phyloP scores from a whole-genome alignment of 2,888 invertebrate genomes.

The Lepidocyrtoides sp. region DNA sequence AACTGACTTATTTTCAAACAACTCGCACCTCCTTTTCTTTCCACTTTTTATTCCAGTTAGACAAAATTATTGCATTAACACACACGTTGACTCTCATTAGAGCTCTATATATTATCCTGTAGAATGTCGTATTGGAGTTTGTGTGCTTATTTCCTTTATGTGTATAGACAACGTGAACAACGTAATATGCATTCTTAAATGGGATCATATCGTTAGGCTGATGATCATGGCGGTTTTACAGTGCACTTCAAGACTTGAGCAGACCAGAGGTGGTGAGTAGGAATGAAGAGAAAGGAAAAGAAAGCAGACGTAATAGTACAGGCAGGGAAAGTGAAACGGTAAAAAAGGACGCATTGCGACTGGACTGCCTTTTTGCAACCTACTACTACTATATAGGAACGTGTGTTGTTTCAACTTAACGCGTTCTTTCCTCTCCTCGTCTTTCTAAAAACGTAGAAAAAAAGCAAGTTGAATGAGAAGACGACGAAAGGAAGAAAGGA shows the following conservation, averaged over 20 bases:
- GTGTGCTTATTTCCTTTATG: too few species aligned
- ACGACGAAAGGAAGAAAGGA: not conserved
- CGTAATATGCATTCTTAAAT: constrained; percentile 38
- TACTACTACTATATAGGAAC: not conserved
- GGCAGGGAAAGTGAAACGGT: constrained; percentile 39
- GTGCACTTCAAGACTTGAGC: not conserved
- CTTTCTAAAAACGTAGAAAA: not conserved
- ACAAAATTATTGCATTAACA: constrained; percentile 27
- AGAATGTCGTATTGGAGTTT: not conserved
- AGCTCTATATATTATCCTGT: not conserved
- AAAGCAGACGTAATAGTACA: not conserved
- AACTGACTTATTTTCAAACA: constrained; percentile 40
- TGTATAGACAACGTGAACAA: not conserved
- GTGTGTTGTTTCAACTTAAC: not conserved
- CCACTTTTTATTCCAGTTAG: constrained; percentile 30
- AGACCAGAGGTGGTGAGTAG: not conserved
- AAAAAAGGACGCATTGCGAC: constrained; percentile 78
- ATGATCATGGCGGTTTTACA: constrained; percentile 20
- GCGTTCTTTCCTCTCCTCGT: not conserved
- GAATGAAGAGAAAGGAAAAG: not conserved
- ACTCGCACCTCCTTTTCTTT: constrained; percentile 12
- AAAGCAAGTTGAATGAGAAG: constrained; percentile 14
- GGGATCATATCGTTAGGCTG: constrained; percentile 62
- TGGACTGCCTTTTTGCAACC: constrained; percentile 35
- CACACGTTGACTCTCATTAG: constrained; percentile 2